phyloP scores from a whole-genome alignment of 2,888 invertebrate species.

The Orthosia gracilis region DNA sequence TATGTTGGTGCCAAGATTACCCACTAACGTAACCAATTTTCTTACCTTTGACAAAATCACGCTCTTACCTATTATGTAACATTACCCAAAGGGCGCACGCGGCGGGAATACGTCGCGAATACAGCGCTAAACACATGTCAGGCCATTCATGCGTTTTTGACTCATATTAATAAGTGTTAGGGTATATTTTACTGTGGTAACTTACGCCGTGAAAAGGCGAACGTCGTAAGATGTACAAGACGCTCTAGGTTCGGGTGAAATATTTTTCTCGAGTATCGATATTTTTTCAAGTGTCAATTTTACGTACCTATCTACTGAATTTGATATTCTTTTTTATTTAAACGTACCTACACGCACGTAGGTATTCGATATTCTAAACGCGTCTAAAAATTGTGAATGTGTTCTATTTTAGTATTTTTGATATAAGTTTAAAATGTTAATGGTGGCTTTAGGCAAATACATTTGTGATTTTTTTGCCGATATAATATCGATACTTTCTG shows the following conservation, averaged over 20 bases:
- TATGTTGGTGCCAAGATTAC: constrained; percentile 83
- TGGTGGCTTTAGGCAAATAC: no score
- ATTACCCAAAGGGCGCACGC: constrained; percentile 90
- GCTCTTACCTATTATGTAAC: constrained; percentile 88
- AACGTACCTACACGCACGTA: no score
- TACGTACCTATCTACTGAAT: no score
- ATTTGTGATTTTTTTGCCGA: no score
- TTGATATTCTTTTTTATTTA: no score
- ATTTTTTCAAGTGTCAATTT: not conserved
- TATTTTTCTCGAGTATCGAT: not conserved
- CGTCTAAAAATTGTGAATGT: no score
- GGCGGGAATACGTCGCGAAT: constrained; percentile 75
- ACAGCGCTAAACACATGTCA: constrained; percentile 76
- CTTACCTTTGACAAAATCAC: constrained; percentile 91
- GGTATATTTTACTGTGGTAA: constrained; percentile 79
- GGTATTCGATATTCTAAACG: no score
- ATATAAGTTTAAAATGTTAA: no score
- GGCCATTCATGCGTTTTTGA: constrained; percentile 75
- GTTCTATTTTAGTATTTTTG: no score
- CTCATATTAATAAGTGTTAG: constrained; percentile 84
- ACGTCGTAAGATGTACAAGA: constrained; percentile 77
- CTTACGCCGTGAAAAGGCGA: constrained; percentile 75
- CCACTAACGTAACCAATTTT: constrained; percentile 90
- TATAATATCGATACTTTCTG: not conserved
- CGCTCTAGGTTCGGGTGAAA: constrained; percentile 35